Percentiles rank a stretch among this genome's conserved stretches.
Conservation (phyloP, 2,797 vertebrate species). For the Labeo calbasu region DNA sequence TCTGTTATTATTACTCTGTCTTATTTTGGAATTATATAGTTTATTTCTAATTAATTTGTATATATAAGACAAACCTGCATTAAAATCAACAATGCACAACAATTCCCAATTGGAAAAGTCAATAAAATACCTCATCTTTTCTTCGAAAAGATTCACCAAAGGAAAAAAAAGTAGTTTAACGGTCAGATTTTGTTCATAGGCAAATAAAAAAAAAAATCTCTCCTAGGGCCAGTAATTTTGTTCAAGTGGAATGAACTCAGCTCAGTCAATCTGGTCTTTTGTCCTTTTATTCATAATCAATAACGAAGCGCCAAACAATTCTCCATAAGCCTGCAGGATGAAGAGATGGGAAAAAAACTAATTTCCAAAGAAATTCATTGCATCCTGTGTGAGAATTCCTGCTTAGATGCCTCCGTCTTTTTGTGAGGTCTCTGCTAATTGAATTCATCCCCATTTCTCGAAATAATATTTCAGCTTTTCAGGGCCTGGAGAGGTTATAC, state of each 20-base stretch:
- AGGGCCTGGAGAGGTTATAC: conserved; percentile 80
- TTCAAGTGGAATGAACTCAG: conserved; percentile 35
- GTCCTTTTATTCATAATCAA: conserved; percentile 78
- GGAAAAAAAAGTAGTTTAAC: background rate
- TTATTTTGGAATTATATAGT: background rate
- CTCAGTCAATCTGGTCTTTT: conserved; percentile 68
- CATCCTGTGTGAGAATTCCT: conserved; percentile 76
- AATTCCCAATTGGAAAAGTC: background rate
- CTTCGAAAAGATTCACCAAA: background rate
- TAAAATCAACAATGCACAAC: background rate
- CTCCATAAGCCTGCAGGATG: conserved; percentile 73
- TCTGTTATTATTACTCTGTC: background rate
- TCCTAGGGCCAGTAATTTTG: conserved; percentile 19
- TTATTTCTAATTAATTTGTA: background rate
- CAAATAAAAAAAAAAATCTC: conserved; percentile 33
- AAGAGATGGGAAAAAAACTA: conserved; percentile 63
- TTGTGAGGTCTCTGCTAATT: conserved; percentile 76
- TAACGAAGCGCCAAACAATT: conserved; percentile 75
- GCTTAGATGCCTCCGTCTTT: conserved; percentile 73
- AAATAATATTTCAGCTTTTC: conserved; percentile 83
- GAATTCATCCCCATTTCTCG: conserved; percentile 74
- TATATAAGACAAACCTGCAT: background rate
- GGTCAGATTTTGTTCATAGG: background rate
- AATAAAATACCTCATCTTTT: background rate
- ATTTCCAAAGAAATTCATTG: conserved; percentile 70